Conservation (phyloP, 2,797 vertebrate species). For the Gymnothorax reevesii region DNA sequence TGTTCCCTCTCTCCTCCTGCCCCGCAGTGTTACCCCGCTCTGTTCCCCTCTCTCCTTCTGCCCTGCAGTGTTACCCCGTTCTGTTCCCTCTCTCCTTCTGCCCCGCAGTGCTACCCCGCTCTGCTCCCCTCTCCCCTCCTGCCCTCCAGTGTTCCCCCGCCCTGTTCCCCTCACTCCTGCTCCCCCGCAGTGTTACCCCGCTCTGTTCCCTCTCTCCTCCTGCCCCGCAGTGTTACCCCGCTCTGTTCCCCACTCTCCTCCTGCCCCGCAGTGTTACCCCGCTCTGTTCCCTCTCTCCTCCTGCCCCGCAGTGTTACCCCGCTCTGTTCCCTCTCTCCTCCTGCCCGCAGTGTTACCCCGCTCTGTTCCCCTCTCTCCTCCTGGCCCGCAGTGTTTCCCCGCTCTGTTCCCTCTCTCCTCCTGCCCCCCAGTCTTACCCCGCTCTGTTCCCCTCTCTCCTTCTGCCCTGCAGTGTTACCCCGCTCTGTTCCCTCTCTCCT, state of each 20-base stretch:
- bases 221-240: constrained; percentile 21
- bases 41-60: no score
- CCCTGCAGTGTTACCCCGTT: neutral
- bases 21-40: neutral
- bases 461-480: neutral
- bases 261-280: constrained; percentile 42
- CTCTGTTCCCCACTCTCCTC: constrained; percentile 32
- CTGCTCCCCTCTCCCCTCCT: neutral
- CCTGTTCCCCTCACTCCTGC: neutral
- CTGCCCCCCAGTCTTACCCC: constrained; percentile 13
- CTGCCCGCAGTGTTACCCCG: no score
- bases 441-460: no score
- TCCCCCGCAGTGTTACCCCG: neutral
- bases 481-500: neutral
- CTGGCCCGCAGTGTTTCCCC: neutral
- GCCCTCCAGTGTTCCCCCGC: neutral
- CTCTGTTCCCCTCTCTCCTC: neutral
- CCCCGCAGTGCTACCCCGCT: no score
- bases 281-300: constrained; percentile 23
- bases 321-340: no score
- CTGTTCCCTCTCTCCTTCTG: neutral
- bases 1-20: constrained; percentile 46
- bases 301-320: neutral
- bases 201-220: neutral
- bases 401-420: constrained; percentile 41